Base-by-base conservation (phyloP, 2,888 invertebrate genomes). In the Clivina fossor region DNA sequence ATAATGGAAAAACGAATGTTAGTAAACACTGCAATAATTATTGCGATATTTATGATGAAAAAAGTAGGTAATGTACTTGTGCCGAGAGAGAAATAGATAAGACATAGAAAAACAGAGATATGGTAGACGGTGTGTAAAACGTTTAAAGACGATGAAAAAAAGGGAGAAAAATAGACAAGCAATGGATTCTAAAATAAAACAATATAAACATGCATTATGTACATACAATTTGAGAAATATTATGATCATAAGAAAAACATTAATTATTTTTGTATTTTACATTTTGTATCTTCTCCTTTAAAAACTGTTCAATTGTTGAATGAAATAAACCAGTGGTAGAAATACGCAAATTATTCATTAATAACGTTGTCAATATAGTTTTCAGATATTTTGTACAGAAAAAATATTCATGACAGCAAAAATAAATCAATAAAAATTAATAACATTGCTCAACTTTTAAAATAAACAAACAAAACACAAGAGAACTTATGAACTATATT, bases 281-380 rank as follows among this genome's bases (percentile, higher is more conserved):
- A 48, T 22, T 33, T 20, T 8, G 19, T 13, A 20, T 40, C n/a
- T 40, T 40, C n/a, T 40, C 19, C 5, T 24, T 41, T 5, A 15
- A 11, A 33, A 51, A 41, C 41, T 50, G 50, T 51, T 51, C 43
- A 41, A 44, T 44, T 28, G 28, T 44, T 28, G 32, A 44, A 41
- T 32, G 33, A 32, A 40, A 51, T 51, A 51, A 51, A 51, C 51
- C 51, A 51, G 51, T 51, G 51, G 51, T 51, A 51, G 43, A 44
- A 40, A 40, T 37, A 40, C 50, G 50, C 50, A 50, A 50, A 50
- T 50, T 19, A 50, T 41, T 38, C 38, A 50, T 28, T 32, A 40
- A 44, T 44, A 32, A 44, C 44, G 44, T n/a, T n/a, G n/a, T n/a
- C n/a, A n/a, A n/a, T n/a, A n/a, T n/a, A n/a, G n/a, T n/a, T n/a